phyloP scores from a whole-genome alignment of 2,113 vertebrate species.

The Myanophis thanlyinensis region DNA sequence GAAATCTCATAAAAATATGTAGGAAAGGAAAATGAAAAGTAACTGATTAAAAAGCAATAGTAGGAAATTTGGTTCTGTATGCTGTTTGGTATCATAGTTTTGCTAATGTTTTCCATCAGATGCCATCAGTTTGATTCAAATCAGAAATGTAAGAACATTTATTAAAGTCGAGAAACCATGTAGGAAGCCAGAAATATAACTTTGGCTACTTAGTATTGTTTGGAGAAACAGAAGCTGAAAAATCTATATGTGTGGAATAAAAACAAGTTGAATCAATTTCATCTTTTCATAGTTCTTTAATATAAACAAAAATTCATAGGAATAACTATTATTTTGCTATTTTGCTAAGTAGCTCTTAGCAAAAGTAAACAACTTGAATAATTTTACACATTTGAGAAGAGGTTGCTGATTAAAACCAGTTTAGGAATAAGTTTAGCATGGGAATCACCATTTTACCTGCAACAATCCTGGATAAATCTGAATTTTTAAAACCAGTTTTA shows the following conservation, averaged over 20 bases:
- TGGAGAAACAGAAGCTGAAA: neutral
- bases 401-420: neutral
- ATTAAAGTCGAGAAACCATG: neutral
- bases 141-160: neutral
- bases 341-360: neutral
- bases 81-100: neutral
- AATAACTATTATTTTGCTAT: neutral
- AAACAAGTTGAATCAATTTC: neutral
- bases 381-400: neutral
- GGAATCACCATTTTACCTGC: neutral
- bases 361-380: neutral
- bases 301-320: neutral
- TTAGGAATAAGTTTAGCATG: neutral
- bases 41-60: neutral
- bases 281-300: neutral
- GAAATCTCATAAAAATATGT: neutral
- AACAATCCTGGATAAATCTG: neutral
- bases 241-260: neutral
- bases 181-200: neutral
- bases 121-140: neutral
- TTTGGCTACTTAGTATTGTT: neutral
- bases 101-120: neutral
- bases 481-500: neutral
- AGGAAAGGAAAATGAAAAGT: neutral
- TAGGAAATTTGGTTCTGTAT: neutral